phyloP scores from a whole-genome alignment of 2,113 vertebrate genomes.

The Camelus dromedarius region DNA sequence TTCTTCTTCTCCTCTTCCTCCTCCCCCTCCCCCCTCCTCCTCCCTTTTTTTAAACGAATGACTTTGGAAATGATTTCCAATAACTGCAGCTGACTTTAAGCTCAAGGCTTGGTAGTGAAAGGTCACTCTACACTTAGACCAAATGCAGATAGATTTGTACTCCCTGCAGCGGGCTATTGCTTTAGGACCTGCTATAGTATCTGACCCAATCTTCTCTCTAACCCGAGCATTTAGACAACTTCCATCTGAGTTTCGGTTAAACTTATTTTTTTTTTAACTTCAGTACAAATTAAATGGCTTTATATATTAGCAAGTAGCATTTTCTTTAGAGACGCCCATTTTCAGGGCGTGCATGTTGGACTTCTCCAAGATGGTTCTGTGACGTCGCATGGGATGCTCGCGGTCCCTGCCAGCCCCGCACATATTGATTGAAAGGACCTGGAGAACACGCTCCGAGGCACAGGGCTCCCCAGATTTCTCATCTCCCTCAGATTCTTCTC shows the following conservation, averaged over 20 bases:
- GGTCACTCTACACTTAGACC: constrained; percentile 84
- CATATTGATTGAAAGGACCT: neutral
- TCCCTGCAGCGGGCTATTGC: constrained; percentile 78
- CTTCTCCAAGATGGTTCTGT: neutral
- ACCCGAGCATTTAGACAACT: constrained; percentile 77
- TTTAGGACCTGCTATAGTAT: constrained; percentile 70
- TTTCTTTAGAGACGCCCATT: neutral
- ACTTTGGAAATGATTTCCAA: constrained; percentile 88
- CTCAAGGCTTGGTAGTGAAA: constrained; percentile 82
- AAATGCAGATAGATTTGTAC: constrained; percentile 82
- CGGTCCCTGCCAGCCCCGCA: neutral
- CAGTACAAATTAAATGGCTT: constrained; percentile 54
- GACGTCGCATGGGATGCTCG: rapidly evolving
- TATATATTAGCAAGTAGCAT: neutral
- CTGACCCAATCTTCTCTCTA: constrained; percentile 82
- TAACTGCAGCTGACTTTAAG: constrained; percentile 83
- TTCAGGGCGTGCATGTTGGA: neutral
- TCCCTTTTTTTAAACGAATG: constrained; percentile 75
- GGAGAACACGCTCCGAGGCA: rapidly evolving
- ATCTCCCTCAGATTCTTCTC: neutral
- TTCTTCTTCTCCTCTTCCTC: no score
- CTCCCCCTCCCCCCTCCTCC: no score
- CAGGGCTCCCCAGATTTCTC: neutral
- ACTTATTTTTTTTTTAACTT: constrained; percentile 61
- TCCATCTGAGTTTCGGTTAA: constrained; percentile 72